phyloP scores from a whole-genome alignment of 1,140 invertebrate genomes.

The Halotydeus destructor region DNA sequence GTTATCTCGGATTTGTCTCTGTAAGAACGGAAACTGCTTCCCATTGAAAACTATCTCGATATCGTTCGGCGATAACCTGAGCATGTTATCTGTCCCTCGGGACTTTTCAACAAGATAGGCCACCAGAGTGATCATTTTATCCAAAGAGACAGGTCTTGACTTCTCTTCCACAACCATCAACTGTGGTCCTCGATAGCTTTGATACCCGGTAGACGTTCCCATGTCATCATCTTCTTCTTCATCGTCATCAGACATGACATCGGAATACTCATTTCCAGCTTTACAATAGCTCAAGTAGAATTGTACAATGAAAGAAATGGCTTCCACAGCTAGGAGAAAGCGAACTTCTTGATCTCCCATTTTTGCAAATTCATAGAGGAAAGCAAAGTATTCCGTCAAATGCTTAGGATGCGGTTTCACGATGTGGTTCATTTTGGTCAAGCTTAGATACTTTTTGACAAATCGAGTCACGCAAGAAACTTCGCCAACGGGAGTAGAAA shows the following conservation, averaged over 20 bases:
- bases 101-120: slow-evolving; percentile 69
- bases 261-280: slow-evolving; percentile 19
- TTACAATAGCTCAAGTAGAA: slow-evolving; percentile 68
- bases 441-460: slow-evolving; percentile 61
- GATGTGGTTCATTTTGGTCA: slow-evolving; percentile 34
- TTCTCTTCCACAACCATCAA: slow-evolving; percentile 20
- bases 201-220: slow-evolving; percentile 1
- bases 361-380: slow-evolving; percentile 76
- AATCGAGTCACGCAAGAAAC: slow-evolving; percentile 76
- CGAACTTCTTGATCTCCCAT: slow-evolving; percentile 79
- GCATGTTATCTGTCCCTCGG: slow-evolving; percentile 40
- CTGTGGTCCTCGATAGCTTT: not conserved
- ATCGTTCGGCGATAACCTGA: slow-evolving; percentile 54
- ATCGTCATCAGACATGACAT: slow-evolving; percentile 37
- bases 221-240: slow-evolving; percentile 56
- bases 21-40: slow-evolving; percentile 74
- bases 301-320: slow-evolving; percentile 67
- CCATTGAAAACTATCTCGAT: slow-evolving; percentile 58
- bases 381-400: slow-evolving; percentile 72
- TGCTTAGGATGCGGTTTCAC: slow-evolving; percentile 64
- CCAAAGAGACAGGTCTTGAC: slow-evolving; percentile 60
- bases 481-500: slow-evolving; percentile 46
- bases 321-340: slow-evolving; percentile 61
- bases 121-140: slow-evolving; percentile 82
- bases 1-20: slow-evolving; percentile 78